Base-by-base conservation (phyloP, 2,797 vertebrate genomes). In the Rhinophrynus dorsalis region DNA sequence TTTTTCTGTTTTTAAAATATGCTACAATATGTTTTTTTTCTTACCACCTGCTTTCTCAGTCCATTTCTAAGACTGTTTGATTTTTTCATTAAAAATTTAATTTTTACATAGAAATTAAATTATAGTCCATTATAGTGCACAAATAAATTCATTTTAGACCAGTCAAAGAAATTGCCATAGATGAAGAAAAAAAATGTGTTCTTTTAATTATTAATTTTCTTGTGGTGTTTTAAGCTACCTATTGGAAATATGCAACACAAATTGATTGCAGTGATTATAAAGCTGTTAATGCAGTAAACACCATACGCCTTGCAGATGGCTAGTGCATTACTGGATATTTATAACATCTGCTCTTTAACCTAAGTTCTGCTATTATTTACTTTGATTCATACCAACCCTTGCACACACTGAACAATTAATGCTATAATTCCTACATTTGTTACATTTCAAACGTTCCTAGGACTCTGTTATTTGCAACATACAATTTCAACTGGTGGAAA, bases 201-300 rank as follows among this genome's bases (percentile, higher is more conserved):
- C n/a, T 38, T 38, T 38, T 9, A 12, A 38, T 18, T 58, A 32
- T 63, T 50, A 51, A 63, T 63, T 26, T 30, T 10, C 35, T 63
- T 23, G 26, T 20, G 24, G 29, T 6, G 38, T 13, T 54, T 47
- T 18, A 18, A 47, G 48, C 50, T 23, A 66, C 62, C 54, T 50
- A 54, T 66, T 26, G 20, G 50, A 57, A 54, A 45, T 47, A 51
- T 35, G 42, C 3, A 33, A 51, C 56, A 52, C 27, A 58, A 69
- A 69, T 45, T 48, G 33, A 69, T 69, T 58, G 67, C 67, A 23
- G 33, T 33, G 45, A 61, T 69, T 60, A 61, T 52, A 60, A 69
- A 61, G 45, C 35, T 60, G 67, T 42, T 69, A 61, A 32, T 21
- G 38, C 35, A 30, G 54, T 54, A 52, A 60, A 42, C 56, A 60